Conservation (phyloP, 1,140 invertebrate species). For the Hypsibius dujardini region DNA sequence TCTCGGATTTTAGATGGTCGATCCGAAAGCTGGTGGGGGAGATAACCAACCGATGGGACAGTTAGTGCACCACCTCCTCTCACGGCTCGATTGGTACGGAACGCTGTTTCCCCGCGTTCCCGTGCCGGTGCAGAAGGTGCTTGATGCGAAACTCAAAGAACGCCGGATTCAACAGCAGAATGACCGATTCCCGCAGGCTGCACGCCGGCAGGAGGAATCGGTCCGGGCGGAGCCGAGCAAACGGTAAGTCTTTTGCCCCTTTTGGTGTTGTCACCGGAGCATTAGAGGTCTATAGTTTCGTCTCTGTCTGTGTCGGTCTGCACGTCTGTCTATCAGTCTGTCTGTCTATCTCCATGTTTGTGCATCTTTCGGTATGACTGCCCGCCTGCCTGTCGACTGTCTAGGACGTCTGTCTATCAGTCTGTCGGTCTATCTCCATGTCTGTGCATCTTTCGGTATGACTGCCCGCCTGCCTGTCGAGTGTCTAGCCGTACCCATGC, state of each 20-base stretch:
- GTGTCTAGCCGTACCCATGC: no score
- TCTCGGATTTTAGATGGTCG: constrained; percentile 50
- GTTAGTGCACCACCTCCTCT: constrained; percentile 75
- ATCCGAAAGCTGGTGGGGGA: constrained; percentile 90
- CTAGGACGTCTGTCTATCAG: no score
- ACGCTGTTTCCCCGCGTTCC: constrained; percentile 96
- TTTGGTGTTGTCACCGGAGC: no score
- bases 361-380: no score
- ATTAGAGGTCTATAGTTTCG: no score
- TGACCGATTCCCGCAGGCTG: background rate
- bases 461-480: no score
- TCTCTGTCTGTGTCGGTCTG: no score
- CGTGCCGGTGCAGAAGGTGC: constrained; percentile 77
- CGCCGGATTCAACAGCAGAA: background rate
- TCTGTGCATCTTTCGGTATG: no score
- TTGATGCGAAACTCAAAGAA: constrained; percentile 24
- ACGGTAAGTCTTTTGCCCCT: background rate
- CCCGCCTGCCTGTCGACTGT: no score
- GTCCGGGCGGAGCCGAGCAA: background rate
- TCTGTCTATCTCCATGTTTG: no score
- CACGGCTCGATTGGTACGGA: constrained; percentile 92
- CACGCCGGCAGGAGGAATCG: background rate
- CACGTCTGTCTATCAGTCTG: no score
- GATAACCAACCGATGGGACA: constrained; percentile 82
- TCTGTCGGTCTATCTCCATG: no score